A percentile compares a stretch with the other conserved stretches of the same genome.
Conservation (phyloP, 2,888 invertebrate species). For the Tyria jacobaeae region DNA sequence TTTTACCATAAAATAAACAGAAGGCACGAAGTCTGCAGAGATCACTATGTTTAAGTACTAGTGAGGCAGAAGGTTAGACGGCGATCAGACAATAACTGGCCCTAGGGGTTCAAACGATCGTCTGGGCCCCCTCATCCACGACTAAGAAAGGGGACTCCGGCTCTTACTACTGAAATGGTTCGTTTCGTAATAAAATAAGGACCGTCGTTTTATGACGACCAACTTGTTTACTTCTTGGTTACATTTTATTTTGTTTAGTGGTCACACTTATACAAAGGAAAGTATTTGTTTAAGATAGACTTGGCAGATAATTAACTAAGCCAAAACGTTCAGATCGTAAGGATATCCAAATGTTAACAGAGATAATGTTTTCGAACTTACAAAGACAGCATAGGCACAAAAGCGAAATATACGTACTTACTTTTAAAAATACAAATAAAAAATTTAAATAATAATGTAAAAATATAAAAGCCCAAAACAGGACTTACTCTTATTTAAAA, state of each 20-base stretch:
- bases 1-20: neutral
- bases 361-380: no score
- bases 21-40: neutral
- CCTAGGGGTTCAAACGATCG: conserved; percentile 60
- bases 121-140: conserved; percentile 61
- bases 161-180: conserved; percentile 33
- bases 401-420: no score
- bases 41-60: conserved; percentile 30
- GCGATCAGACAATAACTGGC: conserved; percentile 76
- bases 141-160: conserved; percentile 36
- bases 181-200: conserved; percentile 9
- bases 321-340: no score
- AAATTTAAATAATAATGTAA: no score
- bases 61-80: conserved; percentile 50
- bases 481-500: no score
- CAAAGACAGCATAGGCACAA: no score
- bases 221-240: neutral
- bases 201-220: conserved; percentile 6
- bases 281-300: no score
- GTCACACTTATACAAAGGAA: no score
- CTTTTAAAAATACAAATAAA: no score
- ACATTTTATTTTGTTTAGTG: neutral
- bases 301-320: neutral
- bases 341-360: no score
- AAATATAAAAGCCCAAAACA: no score